Evolutionary conservation across 2,113 vertebrate species (phyloP).

Genomic region (Osmerus mordax): DNA sequence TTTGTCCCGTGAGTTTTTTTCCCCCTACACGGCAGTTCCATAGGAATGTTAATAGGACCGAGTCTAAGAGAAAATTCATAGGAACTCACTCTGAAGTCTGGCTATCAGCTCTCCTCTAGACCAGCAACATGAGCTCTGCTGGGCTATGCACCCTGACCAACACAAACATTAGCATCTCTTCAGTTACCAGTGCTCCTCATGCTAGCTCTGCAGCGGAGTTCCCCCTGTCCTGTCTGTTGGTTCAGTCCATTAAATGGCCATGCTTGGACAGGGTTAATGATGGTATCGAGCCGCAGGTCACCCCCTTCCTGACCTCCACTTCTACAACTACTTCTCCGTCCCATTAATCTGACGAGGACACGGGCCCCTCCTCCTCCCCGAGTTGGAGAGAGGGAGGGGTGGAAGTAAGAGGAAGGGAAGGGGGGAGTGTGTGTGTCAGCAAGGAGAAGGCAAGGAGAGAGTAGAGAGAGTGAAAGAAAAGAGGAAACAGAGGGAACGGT

Average conservation of each 20-base stretch:
- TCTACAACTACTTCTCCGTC: constrained; percentile 31
- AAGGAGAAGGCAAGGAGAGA: no score
- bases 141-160: background rate
- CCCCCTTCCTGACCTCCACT: constrained; percentile 28
- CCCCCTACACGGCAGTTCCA: no score
- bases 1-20: no score
- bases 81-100: background rate
- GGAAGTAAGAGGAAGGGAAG: no score
- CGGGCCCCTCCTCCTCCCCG: constrained; percentile 7
- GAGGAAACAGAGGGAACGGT: background rate
- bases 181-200: background rate
- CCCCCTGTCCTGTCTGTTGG: constrained; percentile 21
- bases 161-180: background rate
- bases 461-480: background rate
- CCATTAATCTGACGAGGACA: constrained; percentile 59
- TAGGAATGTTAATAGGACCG: no score
- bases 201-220: constrained; percentile 18
- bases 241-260: constrained; percentile 42
- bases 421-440: no score
- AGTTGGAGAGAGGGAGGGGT: no score
- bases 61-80: no score
- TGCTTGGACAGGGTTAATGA: constrained; percentile 56
- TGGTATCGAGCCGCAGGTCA: constrained; percentile 35
- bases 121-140: no score
- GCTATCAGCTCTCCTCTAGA: background rate